A percentile compares a stretch with the other conserved stretches of the same genome.
phyloP scores from a whole-genome alignment of 1,140 invertebrate species.

The Chelonus insularis region DNA sequence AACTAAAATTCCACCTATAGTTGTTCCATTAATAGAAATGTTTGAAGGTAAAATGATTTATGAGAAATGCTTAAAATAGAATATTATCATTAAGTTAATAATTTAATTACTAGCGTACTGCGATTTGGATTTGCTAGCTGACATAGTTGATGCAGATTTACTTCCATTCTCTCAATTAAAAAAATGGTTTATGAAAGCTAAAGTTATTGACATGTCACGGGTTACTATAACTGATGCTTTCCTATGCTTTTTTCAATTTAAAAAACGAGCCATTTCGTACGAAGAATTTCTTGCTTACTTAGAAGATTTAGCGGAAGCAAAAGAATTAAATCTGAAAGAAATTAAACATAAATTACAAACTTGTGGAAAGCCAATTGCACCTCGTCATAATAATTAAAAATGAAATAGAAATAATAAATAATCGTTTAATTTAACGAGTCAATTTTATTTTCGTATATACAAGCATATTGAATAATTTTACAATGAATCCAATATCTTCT shows the following conservation, averaged over 20 bases:
- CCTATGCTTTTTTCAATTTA: slow-evolving; percentile 65
- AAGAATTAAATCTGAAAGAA: slow-evolving; percentile 35
- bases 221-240: slow-evolving; percentile 67
- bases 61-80: too few relatives aligned
- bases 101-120: slow-evolving; percentile 37
- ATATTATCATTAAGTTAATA: background rate
- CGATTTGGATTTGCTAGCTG: slow-evolving; percentile 38
- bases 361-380: slow-evolving; percentile 29
- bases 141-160: slow-evolving; percentile 19
- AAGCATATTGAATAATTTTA: too few relatives aligned
- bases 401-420: slow-evolving; percentile 13
- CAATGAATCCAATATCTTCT: too few relatives aligned
- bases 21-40: slow-evolving; percentile 38
- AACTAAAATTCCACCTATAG: slow-evolving; percentile 19
- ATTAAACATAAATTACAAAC: slow-evolving; percentile 39
- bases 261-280: slow-evolving; percentile 52
- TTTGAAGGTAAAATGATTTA: slow-evolving; percentile 39
- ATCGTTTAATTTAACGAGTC: too few relatives aligned
- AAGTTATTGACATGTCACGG: slow-evolving; percentile 65
- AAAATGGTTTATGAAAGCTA: slow-evolving; percentile 70
- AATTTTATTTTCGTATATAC: too few relatives aligned
- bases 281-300: slow-evolving; percentile 39
- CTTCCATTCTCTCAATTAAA: slow-evolving; percentile 64
- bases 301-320: slow-evolving; percentile 33
- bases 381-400: slow-evolving; percentile 12